phyloP scores from a whole-genome alignment of 2,113 vertebrate genomes.

The cat (Felis catus) region DNA sequence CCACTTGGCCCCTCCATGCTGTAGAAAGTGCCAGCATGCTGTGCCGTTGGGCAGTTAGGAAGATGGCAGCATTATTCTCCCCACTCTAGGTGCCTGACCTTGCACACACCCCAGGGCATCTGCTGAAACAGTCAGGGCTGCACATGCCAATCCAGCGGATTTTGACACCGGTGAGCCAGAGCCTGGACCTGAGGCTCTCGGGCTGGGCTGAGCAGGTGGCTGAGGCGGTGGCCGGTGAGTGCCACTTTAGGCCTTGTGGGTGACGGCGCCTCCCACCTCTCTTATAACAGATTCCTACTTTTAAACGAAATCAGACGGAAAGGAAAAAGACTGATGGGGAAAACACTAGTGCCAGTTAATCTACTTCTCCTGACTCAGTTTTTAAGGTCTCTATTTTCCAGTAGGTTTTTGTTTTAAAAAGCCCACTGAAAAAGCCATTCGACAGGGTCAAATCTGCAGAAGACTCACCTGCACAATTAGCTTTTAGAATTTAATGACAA shows the following conservation, averaged over 20 bases:
- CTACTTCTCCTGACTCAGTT: neutral
- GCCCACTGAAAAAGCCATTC: neutral
- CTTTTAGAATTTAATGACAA: neutral
- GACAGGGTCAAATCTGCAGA: neutral
- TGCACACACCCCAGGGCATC: neutral
- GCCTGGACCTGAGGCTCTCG: neutral
- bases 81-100: neutral
- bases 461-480: neutral
- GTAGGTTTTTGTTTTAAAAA: neutral
- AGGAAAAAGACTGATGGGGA: neutral
- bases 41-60: neutral
- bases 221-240: neutral
- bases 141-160: no score
- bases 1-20: neutral
- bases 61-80: neutral
- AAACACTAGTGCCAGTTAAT: neutral
- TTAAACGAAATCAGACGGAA: neutral
- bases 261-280: neutral
- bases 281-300: neutral
- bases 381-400: conserved; percentile 16
- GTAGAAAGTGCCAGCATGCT: neutral
- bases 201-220: neutral
- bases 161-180: neutral
- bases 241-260: neutral
- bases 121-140: neutral